Percentiles rank a stretch among this genome's conserved stretches.
These are phyloP conservation scores for Ectemnius cavifrons DNA, from an alignment of 2,888 invertebrate genomes.

Conservation along the genomic window DNA sequence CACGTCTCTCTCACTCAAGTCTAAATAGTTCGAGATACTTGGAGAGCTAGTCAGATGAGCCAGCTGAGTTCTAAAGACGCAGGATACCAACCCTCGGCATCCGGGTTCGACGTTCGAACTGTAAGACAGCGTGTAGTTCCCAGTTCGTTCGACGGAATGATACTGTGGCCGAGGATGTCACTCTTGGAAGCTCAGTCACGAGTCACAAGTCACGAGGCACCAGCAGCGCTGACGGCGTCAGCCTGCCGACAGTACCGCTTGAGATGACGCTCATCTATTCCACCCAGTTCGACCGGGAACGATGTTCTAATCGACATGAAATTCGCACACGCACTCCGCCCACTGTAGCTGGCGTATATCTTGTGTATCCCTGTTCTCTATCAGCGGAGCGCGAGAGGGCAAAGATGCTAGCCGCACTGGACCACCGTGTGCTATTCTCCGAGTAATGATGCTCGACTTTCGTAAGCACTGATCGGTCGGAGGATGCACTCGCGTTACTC, in stretches of 20 bases:
- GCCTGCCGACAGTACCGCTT: constrained; percentile 5
- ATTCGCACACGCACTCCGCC: neutral
- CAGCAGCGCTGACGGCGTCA: constrained; percentile 7
- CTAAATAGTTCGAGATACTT: neutral
- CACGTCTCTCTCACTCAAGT: neutral
- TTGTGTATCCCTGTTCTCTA: no score
- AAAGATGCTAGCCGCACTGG: no score
- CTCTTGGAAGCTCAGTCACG: constrained; percentile 1
- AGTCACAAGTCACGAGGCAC: constrained; percentile 1
- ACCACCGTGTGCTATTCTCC: no score
- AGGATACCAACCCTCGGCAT: no score
- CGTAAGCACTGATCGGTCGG: no score
- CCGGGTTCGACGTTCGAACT: no score
- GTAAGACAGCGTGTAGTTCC: neutral
- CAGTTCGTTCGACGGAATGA: neutral
- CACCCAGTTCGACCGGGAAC: neutral
- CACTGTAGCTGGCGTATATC: no score
- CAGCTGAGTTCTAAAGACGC: neutral
- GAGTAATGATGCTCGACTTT: no score
- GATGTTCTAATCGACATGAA: neutral
- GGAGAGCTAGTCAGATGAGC: neutral
- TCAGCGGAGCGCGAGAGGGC: no score
- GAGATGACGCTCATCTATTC: neutral
- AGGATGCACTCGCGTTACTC: constrained; percentile 14
- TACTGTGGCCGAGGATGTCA: neutral